These are phyloP conservation scores for Vidua chalybeata DNA, from an alignment of 2,113 vertebrate genomes.

Conservation along the genomic window DNA sequence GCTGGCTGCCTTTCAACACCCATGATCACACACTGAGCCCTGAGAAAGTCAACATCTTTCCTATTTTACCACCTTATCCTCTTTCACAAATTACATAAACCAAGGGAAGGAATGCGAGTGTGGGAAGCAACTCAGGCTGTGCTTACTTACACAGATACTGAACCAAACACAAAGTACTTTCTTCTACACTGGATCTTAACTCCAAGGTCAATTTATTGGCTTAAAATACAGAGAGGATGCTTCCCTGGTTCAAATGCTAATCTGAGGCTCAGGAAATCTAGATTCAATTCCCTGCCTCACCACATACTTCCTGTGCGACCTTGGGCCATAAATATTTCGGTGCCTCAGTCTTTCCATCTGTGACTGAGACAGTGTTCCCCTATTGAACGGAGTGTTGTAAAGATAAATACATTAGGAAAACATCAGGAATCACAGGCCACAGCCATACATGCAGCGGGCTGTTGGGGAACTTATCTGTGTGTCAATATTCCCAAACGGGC, in stretches of 20 bases:
- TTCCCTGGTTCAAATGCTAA: constrained; percentile 58
- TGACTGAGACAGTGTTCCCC: constrained; percentile 37
- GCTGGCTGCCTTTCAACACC: constrained; percentile 25
- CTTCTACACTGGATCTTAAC: not conserved
- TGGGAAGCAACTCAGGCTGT: not conserved
- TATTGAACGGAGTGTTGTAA: not conserved
- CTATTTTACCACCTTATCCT: constrained; percentile 22
- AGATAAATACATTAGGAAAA: constrained; percentile 6
- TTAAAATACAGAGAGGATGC: constrained; percentile 53
- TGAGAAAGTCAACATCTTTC: constrained; percentile 25
- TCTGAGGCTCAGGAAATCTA: constrained; percentile 63
- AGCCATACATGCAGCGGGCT: rapidly evolving
- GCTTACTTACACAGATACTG: not conserved
- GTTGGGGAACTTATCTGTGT: not conserved
- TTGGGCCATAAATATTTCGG: constrained; percentile 64
- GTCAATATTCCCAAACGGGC: not conserved
- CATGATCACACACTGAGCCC: not conserved
- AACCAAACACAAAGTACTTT: not conserved
- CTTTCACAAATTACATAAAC: constrained; percentile 13
- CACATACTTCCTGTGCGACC: constrained; percentile 57
- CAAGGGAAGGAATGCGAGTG: not conserved
- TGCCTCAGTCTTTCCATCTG: constrained; percentile 63
- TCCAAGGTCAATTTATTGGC: constrained; percentile 50
- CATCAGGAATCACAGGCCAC: not conserved
- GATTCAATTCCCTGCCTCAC: constrained; percentile 66